Base-by-base conservation (phyloP, 2,113 vertebrate genomes). In the Chloroceryle aenea region DNA sequence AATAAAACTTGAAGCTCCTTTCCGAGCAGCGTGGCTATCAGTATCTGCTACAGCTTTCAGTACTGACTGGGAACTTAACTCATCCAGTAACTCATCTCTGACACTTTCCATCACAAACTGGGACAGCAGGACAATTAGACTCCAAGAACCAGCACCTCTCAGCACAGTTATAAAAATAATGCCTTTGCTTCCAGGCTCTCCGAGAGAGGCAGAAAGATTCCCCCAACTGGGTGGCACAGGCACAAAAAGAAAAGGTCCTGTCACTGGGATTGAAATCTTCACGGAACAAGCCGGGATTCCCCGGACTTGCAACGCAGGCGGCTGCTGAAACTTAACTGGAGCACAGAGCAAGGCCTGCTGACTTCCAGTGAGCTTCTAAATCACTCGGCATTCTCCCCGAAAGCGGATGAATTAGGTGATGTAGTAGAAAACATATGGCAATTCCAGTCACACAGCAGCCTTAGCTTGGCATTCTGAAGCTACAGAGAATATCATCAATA, bases 221-320 rank as follows among this genome's bases (percentile, higher is more conserved):
- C 10, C 29, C 22, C 23, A 56, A 2, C 4, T 29, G 69, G 7
- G 40, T 2, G 30, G 56, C 16, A 26, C 13, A 18, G 20, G 43
- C 3, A 6, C 5, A 10, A 62, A 43, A 50, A 75, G 7, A 43
- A 29, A 38, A 0, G 42, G 26, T 25, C 32, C 36, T 26, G 9
- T 34, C n/a, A 48, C 13, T 4, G 43, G 38, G 58, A 56, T 14
- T 12, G 4, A 53, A 73, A 19, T 12, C 45, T 45, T 53, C 52
- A 55, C 0, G 0, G 38, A 77, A 58, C 6, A 34, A 11, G 1
- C 12, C 11, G 20, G 34, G 58, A 48, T 7, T 7, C 42, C 25
- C 21, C 23, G 29, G 4, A 36, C 52, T 62, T 36, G 38, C 43
- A 42, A 20, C 11, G 6, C 0, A 10, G 10, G 27, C 32, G 45